Base-by-base conservation (phyloP, 1,140 invertebrate genomes). In the Bombus impatiens region DNA sequence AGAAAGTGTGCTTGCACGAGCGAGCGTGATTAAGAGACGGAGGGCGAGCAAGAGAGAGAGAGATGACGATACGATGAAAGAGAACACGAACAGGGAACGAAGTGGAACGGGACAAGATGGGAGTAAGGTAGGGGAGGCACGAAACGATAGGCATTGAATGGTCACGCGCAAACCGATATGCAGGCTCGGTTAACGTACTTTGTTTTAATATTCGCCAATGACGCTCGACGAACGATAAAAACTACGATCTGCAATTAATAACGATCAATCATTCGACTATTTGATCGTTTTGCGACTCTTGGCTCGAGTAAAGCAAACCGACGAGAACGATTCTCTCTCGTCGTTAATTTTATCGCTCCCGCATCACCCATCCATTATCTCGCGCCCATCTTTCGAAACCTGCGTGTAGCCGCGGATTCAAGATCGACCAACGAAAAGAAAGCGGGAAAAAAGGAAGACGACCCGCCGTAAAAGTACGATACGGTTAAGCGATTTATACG, bases 121-220 rank as follows among this genome's bases (percentile, higher is more conserved):
- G 44, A 65, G 6, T 1, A 37, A 28, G 28, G 79, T 32, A 37
- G 18, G 65, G 72, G 57, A 35, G 71, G 37, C n/a, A 74, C 67
- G 75, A 71, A 67, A 70, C 62, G 62, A 53, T 57, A 65, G 53
- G 65, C 12, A 32, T 70, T 47, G 25, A 42, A 78, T 68, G 74
- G 53, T 40, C 44, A 65, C 22, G 44, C 57, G 72, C 35, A 75
- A 86, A 75, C 77, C 87, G 81, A 82, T 87, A 86, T 44, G 78
- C 72, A 74, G 68, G 12, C 37, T 44, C 40, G 76, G n/a, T 68
- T 75, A 88, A 89, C 75, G 65, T 62, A 68, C 57, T 28, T 25
- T 32, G 53, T 28, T 67, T 74, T 68, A 90, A 90, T 89, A 89
- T 89, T 87, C 89, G 75, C 68, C n/a, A 57, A 65, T 53, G 40